These are phyloP conservation scores for Balaenoptera acutorostrata DNA, from an alignment of 2,113 vertebrate genomes.

Conservation along the genomic window DNA sequence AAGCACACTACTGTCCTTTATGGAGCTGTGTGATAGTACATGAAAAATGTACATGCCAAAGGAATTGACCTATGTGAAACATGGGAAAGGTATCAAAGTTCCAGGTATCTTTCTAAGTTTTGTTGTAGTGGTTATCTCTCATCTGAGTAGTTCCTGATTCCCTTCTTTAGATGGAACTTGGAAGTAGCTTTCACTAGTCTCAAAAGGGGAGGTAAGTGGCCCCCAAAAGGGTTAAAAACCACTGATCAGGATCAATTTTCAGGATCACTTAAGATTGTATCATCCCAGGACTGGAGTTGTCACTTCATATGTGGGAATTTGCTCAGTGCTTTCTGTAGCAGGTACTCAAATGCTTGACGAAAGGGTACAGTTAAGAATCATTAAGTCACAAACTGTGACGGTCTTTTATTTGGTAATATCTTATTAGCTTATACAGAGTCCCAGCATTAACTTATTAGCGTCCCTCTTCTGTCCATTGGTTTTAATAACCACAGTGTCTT, in stretches of 20 bases:
- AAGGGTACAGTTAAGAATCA: neutral
- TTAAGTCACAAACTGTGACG: neutral
- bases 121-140: neutral
- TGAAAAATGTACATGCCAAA: neutral
- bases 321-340: neutral
- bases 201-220: neutral
- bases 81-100: neutral
- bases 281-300: neutral
- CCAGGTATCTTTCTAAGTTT: neutral
- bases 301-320: neutral
- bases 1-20: neutral
- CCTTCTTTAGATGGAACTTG: neutral
- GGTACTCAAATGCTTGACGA: neutral
- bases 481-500: constrained; percentile 31
- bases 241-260: neutral
- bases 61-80: neutral
- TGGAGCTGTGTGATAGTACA: neutral
- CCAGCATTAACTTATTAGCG: neutral
- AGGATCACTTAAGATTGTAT: neutral
- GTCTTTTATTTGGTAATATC: constrained; percentile 1
- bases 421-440: neutral
- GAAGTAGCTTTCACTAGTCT: constrained; percentile 10
- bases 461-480: neutral
- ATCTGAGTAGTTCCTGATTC: neutral
- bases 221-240: neutral